A percentile compares a stretch with the other conserved stretches of the same genome.
Evolutionary conservation across 2,113 vertebrate genomes (phyloP).

Genomic region (Apus apus): DNA sequence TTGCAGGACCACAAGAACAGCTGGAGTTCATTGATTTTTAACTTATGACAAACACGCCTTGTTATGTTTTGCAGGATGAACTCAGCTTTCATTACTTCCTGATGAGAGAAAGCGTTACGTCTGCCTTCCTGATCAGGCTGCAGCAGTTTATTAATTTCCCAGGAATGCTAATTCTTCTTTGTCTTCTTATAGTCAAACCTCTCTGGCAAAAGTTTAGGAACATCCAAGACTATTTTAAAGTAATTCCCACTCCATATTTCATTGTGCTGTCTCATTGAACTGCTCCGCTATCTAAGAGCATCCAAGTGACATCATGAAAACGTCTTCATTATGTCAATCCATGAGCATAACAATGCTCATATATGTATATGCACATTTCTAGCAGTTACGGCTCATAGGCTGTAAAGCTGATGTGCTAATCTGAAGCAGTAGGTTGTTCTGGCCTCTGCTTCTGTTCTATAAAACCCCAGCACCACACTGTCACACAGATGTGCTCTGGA

Average conservation of each 20-base stretch:
- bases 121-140: not conserved
- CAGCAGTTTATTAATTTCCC: not conserved
- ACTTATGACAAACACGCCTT: not conserved
- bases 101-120: not conserved
- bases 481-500: not conserved
- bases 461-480: fast-evolving
- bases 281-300: not conserved
- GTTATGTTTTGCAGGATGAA: not conserved
- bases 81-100: not conserved
- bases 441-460: not conserved
- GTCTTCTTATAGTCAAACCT: not conserved
- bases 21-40: slow-evolving; percentile 27
- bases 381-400: not conserved
- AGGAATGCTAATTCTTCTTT: not conserved
- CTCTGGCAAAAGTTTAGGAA: not conserved
- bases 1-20: not conserved
- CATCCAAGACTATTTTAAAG: not conserved
- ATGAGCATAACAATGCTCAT: not conserved
- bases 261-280: not conserved
- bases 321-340: not conserved
- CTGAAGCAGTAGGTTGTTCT: not conserved
- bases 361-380: not conserved
- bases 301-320: not conserved
- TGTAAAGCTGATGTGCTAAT: not conserved
- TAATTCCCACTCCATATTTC: not conserved